These are phyloP conservation scores for Meandrusa payeni DNA, from an alignment of 2,888 invertebrate genomes.

Conservation along the genomic window DNA sequence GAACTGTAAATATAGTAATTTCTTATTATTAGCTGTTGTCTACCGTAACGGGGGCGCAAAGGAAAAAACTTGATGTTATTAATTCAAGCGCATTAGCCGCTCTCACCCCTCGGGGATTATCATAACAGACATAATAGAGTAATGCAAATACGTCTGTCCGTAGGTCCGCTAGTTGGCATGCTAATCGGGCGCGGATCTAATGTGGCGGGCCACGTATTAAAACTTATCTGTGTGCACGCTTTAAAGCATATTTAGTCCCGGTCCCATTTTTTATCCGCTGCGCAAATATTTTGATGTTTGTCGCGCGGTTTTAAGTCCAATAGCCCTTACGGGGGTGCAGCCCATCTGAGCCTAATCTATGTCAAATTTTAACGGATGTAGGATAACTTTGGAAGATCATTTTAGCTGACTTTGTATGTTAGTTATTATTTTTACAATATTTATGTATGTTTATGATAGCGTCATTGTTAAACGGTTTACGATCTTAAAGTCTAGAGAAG, in stretches of 20 bases:
- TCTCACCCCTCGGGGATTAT: conserved; percentile 66
- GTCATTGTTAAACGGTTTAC: too few species aligned
- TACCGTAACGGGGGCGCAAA: too few species aligned
- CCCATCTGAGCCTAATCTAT: conserved; percentile 49
- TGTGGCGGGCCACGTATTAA: conserved; percentile 62
- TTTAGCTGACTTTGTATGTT: too few species aligned
- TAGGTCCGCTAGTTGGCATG: conserved; percentile 55
- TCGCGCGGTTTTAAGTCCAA: conserved; percentile 48
- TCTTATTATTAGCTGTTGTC: too few species aligned
- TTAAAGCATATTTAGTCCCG: conserved; percentile 54
- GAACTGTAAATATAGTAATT: too few species aligned
- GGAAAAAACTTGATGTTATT: conserved; percentile 34
- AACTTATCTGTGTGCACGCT: conserved; percentile 60
- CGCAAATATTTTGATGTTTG: conserved; percentile 75
- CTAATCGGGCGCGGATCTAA: conserved; percentile 61
- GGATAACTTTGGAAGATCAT: too few species aligned
- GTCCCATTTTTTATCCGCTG: conserved; percentile 65
- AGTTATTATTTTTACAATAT: too few species aligned
- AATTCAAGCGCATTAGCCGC: conserved; percentile 61
- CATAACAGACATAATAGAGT: conserved; percentile 71
- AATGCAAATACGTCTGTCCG: conserved; percentile 63
- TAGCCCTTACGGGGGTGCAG: conserved; percentile 41
- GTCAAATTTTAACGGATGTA: too few species aligned
- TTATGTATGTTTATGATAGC: too few species aligned
- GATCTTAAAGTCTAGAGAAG: too few species aligned